Evolutionary conservation across 2,113 vertebrate species (phyloP).

Genomic region (Urocitellus parryii): DNA sequence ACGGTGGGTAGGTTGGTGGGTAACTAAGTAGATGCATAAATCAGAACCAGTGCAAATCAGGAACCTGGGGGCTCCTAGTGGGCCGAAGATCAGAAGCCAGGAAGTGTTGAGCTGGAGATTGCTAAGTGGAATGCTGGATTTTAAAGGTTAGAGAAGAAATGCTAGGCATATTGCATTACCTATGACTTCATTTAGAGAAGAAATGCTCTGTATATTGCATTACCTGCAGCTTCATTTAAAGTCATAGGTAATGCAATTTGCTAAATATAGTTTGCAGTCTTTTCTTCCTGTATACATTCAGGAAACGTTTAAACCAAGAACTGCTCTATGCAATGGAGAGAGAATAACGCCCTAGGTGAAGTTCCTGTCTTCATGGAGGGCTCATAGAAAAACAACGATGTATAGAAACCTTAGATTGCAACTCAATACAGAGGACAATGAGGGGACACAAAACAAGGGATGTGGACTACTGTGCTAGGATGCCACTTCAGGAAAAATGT

Average conservation of each 20-base stretch:
- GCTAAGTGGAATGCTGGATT: not conserved
- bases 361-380: not conserved
- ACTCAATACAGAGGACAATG: not conserved
- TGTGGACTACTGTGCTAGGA: no score
- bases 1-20: rapidly evolving
- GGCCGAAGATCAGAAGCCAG: not conserved
- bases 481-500: no score
- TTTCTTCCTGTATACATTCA: not conserved
- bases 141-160: slow-evolving; percentile 7
- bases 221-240: no score
- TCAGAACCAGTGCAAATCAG: not conserved
- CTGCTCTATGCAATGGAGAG: not conserved
- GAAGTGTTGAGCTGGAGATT: not conserved
- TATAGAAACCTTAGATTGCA: not conserved
- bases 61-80: not conserved
- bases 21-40: not conserved
- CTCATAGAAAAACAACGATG: not conserved
- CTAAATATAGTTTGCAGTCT: not conserved
- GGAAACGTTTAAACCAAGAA: slow-evolving; percentile 1
- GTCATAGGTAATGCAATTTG: not conserved
- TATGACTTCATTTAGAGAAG: not conserved
- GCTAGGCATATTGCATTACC: not conserved
- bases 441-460: not conserved
- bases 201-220: not conserved
- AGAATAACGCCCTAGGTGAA: not conserved